Evolutionary conservation across 2,888 invertebrate genomes (phyloP).

Genomic region (Dasysyrphus tricinctus): DNA sequence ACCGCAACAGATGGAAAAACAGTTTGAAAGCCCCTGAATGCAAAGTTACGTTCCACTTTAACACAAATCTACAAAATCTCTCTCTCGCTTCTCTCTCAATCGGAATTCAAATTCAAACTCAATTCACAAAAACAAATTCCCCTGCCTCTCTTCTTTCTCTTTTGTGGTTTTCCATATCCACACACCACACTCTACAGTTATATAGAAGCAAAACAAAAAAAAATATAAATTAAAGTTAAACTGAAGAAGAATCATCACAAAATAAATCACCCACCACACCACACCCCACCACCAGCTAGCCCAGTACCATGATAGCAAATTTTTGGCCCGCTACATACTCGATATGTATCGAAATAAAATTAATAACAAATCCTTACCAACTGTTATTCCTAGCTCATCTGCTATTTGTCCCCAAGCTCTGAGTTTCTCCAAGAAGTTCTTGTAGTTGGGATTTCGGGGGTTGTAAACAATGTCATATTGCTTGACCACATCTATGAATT

Average conservation of each 20-base stretch:
- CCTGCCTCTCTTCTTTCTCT: background rate
- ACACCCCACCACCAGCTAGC: background rate
- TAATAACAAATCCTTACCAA: conserved; percentile 79
- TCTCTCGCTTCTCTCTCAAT: background rate
- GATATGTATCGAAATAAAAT: background rate
- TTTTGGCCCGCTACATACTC: background rate
- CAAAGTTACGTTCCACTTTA: conserved; percentile 53
- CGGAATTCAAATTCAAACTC: conserved; percentile 11
- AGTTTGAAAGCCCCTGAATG: conserved; percentile 56
- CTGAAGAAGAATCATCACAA: conserved; percentile 6
- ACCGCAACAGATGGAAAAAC: conserved; percentile 67
- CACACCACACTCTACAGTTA: background rate
- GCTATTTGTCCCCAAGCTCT: conserved; percentile 82
- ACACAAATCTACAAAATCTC: conserved; percentile 35
- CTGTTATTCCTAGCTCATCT: conserved; percentile 82
- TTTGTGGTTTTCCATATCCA: background rate
- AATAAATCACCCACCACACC: background rate
- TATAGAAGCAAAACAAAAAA: conserved; percentile 7
- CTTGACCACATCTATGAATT: conserved; percentile 83
- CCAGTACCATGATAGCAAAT: background rate
- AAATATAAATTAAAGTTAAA: conserved; percentile 5
- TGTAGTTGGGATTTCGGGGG: conserved; percentile 83
- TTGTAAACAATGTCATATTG: conserved; percentile 83
- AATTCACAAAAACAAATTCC: conserved; percentile 34
- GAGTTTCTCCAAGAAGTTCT: conserved; percentile 82